phyloP scores from a whole-genome alignment of 1,140 invertebrate genomes.

The Sycobia sp. region DNA sequence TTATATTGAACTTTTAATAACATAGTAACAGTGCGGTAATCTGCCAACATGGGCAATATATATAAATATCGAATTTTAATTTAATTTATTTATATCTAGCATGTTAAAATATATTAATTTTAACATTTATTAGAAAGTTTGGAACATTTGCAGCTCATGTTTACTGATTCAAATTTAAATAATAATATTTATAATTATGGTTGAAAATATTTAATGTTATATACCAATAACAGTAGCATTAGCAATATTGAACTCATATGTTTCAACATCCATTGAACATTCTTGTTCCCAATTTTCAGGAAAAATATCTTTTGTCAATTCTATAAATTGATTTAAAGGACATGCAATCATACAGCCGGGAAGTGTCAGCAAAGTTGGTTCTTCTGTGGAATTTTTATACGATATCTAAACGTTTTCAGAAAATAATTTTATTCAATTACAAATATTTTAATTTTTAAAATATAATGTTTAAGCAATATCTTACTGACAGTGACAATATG shows the following conservation, averaged over 20 bases:
- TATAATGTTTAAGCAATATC: constrained; percentile 8
- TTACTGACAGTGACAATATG: constrained; percentile 57
- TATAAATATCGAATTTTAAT: too few relatives aligned
- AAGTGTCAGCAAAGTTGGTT: constrained; percentile 63
- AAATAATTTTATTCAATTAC: constrained; percentile 1
- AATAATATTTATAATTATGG: too few relatives aligned
- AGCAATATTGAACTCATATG: constrained; percentile 44
- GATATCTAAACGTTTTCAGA: constrained; percentile 61
- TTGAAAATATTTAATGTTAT: too few relatives aligned
- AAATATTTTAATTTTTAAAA: constrained; percentile 5
- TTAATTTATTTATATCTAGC: too few relatives aligned
- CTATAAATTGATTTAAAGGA: constrained; percentile 64
- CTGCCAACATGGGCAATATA: too few relatives aligned
- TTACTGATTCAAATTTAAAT: neutral
- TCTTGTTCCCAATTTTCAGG: constrained; percentile 66
- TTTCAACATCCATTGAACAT: constrained; percentile 54
- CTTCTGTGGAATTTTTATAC: constrained; percentile 67
- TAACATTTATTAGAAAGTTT: too few relatives aligned
- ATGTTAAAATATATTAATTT: too few relatives aligned
- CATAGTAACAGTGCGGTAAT: too few relatives aligned
- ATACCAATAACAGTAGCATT: constrained; percentile 51
- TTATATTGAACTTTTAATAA: too few relatives aligned
- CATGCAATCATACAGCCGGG: constrained; percentile 67
- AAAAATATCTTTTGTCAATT: constrained; percentile 61
- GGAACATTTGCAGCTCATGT: too few relatives aligned